phyloP scores from a whole-genome alignment of 2,797 vertebrate genomes.

The Sebastes vulpes region DNA sequence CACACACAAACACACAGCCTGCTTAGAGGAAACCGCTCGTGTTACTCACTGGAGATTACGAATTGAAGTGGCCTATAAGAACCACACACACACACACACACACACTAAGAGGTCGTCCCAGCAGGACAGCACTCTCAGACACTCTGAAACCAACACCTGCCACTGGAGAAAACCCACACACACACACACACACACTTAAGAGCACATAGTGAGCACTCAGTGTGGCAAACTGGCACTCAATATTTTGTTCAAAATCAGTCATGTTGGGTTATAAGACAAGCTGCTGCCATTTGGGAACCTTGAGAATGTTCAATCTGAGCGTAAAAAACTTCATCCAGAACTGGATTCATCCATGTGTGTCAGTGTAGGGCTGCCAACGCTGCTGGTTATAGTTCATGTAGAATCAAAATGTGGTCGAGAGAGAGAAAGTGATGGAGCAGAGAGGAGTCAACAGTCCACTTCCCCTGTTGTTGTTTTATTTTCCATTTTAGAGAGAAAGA shows the following conservation, averaged over 20 bases:
- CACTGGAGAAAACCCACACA: not conserved
- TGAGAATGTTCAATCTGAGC: constrained; percentile 17
- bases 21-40: not conserved
- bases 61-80: constrained; percentile 1
- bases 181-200: constrained; percentile 8
- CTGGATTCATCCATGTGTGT: constrained; percentile 43
- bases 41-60: constrained; percentile 8
- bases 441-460: constrained; percentile 9
- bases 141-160: constrained; percentile 19
- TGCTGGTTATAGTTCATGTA: constrained; percentile 21
- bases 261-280: constrained; percentile 13
- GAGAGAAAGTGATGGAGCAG: not conserved
- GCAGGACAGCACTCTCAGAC: not conserved
- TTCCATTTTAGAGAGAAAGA: constrained; percentile 18
- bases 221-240: not conserved
- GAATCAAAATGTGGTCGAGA: constrained; percentile 5
- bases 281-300: constrained; percentile 23
- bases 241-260: constrained; percentile 20
- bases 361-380: constrained; percentile 16
- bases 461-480: constrained; percentile 13
- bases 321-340: constrained; percentile 34
- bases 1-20: not conserved
- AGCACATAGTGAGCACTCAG: not conserved
- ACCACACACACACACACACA: not conserved
- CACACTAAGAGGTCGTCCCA: not conserved